phyloP scores from a whole-genome alignment of 2,888 invertebrate species.

The Trichopoda pennipes region DNA sequence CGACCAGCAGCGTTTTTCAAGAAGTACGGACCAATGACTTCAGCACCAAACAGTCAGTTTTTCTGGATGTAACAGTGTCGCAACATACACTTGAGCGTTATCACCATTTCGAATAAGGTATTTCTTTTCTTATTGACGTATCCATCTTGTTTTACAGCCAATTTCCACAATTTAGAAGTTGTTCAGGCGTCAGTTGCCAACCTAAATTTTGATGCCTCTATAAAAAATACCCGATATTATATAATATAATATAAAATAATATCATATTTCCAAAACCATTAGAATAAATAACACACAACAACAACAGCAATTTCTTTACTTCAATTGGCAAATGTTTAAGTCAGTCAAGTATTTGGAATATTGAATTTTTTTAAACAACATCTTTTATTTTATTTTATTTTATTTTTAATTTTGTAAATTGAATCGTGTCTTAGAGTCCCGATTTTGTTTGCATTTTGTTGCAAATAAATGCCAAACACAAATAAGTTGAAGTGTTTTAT shows the following conservation, averaged over 20 bases:
- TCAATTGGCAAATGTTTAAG: constrained; percentile 40
- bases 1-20: too few relatives aligned
- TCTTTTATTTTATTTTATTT: not conserved
- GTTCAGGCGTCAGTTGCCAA: too few relatives aligned
- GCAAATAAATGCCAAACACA: constrained; percentile 50
- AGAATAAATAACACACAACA: constrained; percentile 27
- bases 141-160: too few relatives aligned
- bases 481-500: constrained; percentile 58
- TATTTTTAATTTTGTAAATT: constrained; percentile 67
- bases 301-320: constrained; percentile 3
- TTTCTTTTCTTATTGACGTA: too few relatives aligned
- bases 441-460: constrained; percentile 64
- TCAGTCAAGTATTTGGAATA: constrained; percentile 34
- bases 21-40: too few relatives aligned
- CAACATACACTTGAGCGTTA: not conserved
- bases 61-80: too few relatives aligned
- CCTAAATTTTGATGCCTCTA: too few relatives aligned
- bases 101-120: too few relatives aligned
- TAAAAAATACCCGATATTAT: too few relatives aligned
- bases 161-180: too few relatives aligned
- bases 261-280: not conserved
- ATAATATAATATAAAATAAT: too few relatives aligned
- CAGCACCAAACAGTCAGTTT: too few relatives aligned
- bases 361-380: constrained; percentile 32
- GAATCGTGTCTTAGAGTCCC: constrained; percentile 71